phyloP scores from a whole-genome alignment of 2,888 invertebrate genomes.

The Heliconius charithonia region DNA sequence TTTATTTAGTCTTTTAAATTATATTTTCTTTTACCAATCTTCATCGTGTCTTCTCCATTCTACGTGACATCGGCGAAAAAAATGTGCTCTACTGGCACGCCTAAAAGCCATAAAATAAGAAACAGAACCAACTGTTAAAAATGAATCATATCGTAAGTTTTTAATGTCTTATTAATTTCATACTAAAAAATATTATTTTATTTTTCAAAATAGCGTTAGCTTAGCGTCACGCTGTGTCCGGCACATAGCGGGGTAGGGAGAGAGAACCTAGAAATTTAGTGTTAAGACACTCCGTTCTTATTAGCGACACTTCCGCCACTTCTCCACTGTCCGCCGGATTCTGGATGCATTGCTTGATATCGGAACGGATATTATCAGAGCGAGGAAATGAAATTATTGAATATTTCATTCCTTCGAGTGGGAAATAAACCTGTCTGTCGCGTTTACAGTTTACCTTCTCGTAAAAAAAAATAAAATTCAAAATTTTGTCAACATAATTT shows the following conservation, averaged over 20 bases:
- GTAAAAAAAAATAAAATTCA: too few species aligned
- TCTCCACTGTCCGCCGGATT: neutral
- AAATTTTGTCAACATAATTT: too few species aligned
- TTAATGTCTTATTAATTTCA: neutral
- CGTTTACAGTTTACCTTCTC: neutral
- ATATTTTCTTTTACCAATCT: too few species aligned
- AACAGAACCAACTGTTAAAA: too few species aligned
- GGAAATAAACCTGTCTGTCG: neutral
- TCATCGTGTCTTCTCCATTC: too few species aligned
- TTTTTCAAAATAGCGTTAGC: neutral
- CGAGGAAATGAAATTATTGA: neutral
- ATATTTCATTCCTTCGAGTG: neutral
- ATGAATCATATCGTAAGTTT: neutral
- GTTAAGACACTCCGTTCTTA: too few species aligned
- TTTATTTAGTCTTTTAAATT: too few species aligned
- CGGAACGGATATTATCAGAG: neutral
- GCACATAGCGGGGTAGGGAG: neutral
- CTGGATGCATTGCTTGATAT: too few species aligned
- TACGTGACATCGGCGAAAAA: too few species aligned
- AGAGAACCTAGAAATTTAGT: neutral
- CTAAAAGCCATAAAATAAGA: too few species aligned
- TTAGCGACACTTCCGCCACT: too few species aligned
- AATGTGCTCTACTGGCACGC: too few species aligned
- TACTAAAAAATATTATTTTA: neutral
- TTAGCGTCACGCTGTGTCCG: neutral